Base-by-base conservation (phyloP, 2,888 invertebrate genomes). In the Nomada fucata region DNA sequence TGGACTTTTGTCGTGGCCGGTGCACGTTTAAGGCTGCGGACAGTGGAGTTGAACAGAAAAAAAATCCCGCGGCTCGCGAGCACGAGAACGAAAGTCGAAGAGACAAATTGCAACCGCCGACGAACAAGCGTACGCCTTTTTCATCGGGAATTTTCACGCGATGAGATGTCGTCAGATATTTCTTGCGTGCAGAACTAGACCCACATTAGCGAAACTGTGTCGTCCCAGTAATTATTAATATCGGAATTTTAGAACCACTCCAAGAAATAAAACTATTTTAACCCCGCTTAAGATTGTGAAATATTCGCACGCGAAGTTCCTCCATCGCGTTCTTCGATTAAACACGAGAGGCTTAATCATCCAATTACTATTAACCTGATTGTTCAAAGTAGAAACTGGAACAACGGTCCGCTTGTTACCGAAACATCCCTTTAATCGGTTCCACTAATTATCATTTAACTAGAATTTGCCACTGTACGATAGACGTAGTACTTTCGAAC, bases 1-100 rank as follows among this genome's bases (percentile, higher is more conserved):
- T 20, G 18, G 85, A 88, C 79, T 87, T 87, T 87, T 88, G 83
- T 88, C 83, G 79, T 50, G 60, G 60, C 44, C 47, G 59, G 23
- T 11, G 67, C 50, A 65, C 83, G 78, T 80, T 84, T 76, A 83
- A 84, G 70, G 79, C 75, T 55, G 50, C 74, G 57, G 20, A 47
- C 55, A 36, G 47, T 23, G 23, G 44, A 53, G 63, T 23, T 36
- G 47, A 57, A 11, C n/a, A 55, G 26, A 44, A 13, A 70, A 71
- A 67, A 44, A 73, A 53, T 53, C 61, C 52, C 70, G 63, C 53
- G 69, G 57, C 53, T 64, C 50, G 57, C 44, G 71, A 55, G 63
- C 61, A n/a, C 52, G 67, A 64, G 83, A 83, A 79, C 73, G 76
- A 82, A 69, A 72, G 65, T 75, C 73, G 60, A 68, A 59, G 71